Base-by-base conservation (phyloP, 2,888 invertebrate species). In the Calameuta filiformis region DNA sequence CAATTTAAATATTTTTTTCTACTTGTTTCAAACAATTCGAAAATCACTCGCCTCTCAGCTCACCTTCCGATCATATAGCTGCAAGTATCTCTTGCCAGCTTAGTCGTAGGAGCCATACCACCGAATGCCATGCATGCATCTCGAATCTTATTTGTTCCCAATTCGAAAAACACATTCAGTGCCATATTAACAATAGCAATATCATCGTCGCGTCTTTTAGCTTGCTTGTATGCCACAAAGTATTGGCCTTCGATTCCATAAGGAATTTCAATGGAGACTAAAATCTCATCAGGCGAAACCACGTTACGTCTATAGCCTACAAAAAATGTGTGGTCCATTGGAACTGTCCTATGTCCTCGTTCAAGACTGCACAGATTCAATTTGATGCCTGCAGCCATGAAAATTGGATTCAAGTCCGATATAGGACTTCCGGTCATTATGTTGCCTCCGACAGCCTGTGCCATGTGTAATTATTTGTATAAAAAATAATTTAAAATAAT, bases 361-460 rank as follows among this genome's bases (percentile, higher is more conserved):
- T 90, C 92, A 73, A 91, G 91, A 85, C 95, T 96, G 56, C 92
- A 92, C 0, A 97, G 92, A 83, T 94, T 94, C 15, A 97, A 89
- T 81, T 93, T 92, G 33, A 95, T 94, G 75, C 93, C 93, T 77
- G 95, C 94, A 0, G 98, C 97, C 93, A 98, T 94, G 80, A 98
- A 94, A 84, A 99, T 95, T 0, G 98, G 98, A 92, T 98, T 98
- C 88, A 99, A 93, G 92, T 99, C 99, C 0, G 98, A 98, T 89
- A 99, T 98, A 0, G 99, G 98, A 92, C 98, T 98, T 30, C 97
- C 97, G 0, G 98, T 98, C 93, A 98, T 95, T 81, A 99, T 96
- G 91, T 99, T 98, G 35, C 99, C 98, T 56, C 96, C 98, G 37
- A 99, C 92, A 23, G 97, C 95, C 94, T 94, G 87, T 35, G 0